Evolutionary conservation across 2,113 vertebrate species (phyloP).

Genomic region (Oncorhynchus masou): DNA sequence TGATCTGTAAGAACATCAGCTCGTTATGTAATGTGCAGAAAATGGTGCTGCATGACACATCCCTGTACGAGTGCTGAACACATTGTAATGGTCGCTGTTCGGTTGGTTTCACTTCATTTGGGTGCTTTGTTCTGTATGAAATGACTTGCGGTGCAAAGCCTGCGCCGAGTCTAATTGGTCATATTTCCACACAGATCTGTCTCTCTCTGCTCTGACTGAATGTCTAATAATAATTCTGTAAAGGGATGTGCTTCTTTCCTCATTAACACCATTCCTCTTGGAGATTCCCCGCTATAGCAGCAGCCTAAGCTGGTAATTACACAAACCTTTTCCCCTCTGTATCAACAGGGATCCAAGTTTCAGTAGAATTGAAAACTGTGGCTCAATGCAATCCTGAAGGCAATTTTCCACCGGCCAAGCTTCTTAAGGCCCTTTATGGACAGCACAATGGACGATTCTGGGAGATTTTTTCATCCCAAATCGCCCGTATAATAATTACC

Average conservation of each 20-base stretch:
- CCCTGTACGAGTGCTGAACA: background rate
- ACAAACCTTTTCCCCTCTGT: slow-evolving; percentile 55
- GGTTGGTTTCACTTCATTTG: slow-evolving; percentile 31
- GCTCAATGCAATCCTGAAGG: slow-evolving; percentile 50
- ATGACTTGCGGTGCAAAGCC: slow-evolving; percentile 23
- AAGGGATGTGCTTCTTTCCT: slow-evolving; percentile 52
- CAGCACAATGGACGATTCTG: slow-evolving; percentile 30
- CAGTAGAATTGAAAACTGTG: slow-evolving; percentile 54
- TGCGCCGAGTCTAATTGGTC: slow-evolving; percentile 36
- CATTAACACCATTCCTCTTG: slow-evolving; percentile 61
- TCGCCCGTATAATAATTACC: slow-evolving; percentile 27
- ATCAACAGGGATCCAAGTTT: slow-evolving; percentile 59
- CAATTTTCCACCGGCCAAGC: slow-evolving; percentile 50
- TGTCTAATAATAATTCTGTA: slow-evolving; percentile 50
- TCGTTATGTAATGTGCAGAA: background rate
- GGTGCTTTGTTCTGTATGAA: slow-evolving; percentile 29
- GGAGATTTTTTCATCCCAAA: slow-evolving; percentile 26
- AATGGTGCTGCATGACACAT: background rate
- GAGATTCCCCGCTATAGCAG: slow-evolving; percentile 55
- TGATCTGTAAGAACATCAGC: background rate
- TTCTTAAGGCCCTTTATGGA: slow-evolving; percentile 22
- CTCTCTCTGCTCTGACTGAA: slow-evolving; percentile 43
- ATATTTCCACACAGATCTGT: slow-evolving; percentile 37
- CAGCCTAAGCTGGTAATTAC: slow-evolving; percentile 65
- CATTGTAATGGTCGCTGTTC: slow-evolving; percentile 5